These are phyloP conservation scores for Caenorhabditis sp. DNA, from an alignment of 2,888 invertebrate species.

Conservation along the genomic window DNA sequence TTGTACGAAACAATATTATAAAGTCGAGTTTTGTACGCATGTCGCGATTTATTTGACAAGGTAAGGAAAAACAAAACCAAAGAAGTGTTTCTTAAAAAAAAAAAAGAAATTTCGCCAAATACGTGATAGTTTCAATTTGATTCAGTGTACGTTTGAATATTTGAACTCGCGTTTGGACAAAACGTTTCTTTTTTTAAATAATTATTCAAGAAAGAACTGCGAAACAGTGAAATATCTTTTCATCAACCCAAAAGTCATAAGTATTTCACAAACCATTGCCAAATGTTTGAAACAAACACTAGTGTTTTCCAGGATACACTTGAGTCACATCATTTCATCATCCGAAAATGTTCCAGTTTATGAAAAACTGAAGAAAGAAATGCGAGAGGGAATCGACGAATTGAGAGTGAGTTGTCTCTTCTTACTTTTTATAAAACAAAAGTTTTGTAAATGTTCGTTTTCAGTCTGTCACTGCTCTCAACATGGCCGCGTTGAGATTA, in stretches of 20 bases:
- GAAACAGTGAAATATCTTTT: not conserved
- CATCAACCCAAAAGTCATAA: not conserved
- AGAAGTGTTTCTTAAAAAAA: not conserved
- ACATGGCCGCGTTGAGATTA: slow-evolving; percentile 83
- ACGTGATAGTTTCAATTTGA: no score
- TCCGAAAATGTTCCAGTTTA: slow-evolving; percentile 78
- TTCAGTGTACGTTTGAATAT: no score
- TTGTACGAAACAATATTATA: slow-evolving; percentile 79
- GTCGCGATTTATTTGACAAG: slow-evolving; percentile 78
- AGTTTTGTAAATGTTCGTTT: no score
- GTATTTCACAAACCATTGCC: not conserved
- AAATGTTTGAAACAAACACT: no score
- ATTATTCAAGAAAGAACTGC: not conserved
- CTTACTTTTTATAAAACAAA: slow-evolving; percentile 3
- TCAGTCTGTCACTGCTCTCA: slow-evolving; percentile 85
- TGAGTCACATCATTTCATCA: slow-evolving; percentile 80
- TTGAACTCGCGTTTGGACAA: no score
- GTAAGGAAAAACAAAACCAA: slow-evolving; percentile 33
- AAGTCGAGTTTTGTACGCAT: slow-evolving; percentile 81
- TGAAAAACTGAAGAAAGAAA: slow-evolving; percentile 77
- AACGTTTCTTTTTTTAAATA: no score
- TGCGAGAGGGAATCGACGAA: slow-evolving; percentile 76
- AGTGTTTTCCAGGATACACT: slow-evolving; percentile 72
- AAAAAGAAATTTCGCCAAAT: not conserved
- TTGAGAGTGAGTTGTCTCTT: slow-evolving; percentile 28